Conservation (phyloP, 2,113 vertebrate genomes). For the Chlamydotis undulata region DNA sequence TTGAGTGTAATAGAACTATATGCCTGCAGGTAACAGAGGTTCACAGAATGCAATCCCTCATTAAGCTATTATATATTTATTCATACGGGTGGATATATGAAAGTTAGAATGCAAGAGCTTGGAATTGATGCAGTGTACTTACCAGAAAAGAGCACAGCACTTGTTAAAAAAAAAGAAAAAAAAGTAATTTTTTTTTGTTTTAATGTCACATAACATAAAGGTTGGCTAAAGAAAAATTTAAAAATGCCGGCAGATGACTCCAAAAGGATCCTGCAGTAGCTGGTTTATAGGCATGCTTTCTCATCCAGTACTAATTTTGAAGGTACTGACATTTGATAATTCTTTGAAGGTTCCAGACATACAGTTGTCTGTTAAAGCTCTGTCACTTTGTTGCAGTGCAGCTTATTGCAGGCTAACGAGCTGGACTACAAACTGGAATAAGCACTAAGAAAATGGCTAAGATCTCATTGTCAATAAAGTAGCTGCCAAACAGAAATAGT, state of each 20-base stretch:
- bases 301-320: not conserved
- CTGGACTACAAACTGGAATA: not conserved
- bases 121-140: not conserved
- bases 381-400: not conserved
- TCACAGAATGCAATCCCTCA: not conserved
- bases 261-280: not conserved
- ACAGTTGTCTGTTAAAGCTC: not conserved
- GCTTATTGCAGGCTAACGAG: not conserved
- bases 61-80: not conserved
- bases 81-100: not conserved
- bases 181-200: not conserved
- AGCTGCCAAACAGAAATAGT: not conserved
- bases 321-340: not conserved
- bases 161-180: not conserved
- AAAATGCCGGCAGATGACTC: not conserved
- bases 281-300: not conserved
- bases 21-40: not conserved
- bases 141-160: not conserved
- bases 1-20: not conserved
- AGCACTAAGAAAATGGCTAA: not conserved
- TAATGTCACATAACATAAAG: not conserved
- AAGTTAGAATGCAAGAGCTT: not conserved
- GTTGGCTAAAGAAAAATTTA: not conserved
- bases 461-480: not conserved
- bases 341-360: not conserved